phyloP scores from a whole-genome alignment of 2,888 invertebrate genomes.

The Macropis europaea region DNA sequence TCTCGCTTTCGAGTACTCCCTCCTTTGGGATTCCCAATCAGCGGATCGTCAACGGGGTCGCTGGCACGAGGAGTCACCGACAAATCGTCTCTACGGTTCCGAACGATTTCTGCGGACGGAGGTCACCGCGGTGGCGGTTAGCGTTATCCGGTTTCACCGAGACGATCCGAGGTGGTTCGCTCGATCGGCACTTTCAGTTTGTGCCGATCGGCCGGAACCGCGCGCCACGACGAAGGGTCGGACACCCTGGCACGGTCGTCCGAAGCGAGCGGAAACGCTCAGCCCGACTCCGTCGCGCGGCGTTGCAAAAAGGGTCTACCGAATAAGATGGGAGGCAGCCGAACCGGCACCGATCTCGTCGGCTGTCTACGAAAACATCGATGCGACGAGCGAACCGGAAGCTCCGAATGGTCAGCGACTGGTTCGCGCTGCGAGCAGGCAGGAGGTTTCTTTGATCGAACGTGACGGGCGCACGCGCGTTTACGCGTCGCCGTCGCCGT shows the following conservation, averaged over 20 bases:
- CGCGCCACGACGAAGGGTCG: too few relatives aligned
- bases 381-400: background rate
- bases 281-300: background rate
- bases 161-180: too few relatives aligned
- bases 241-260: background rate
- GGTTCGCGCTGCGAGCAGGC: background rate
- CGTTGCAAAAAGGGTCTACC: background rate
- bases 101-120: too few relatives aligned
- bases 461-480: constrained; percentile 2
- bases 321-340: background rate
- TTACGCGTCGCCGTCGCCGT: constrained; percentile 4
- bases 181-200: too few relatives aligned
- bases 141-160: too few relatives aligned
- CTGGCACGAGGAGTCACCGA: too few relatives aligned
- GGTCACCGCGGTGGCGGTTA: too few relatives aligned
- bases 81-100: too few relatives aligned
- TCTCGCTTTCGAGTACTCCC: too few relatives aligned
- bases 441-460: constrained; percentile 10
- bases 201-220: too few relatives aligned
- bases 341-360: background rate
- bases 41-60: too few relatives aligned
- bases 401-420: constrained; percentile 14
- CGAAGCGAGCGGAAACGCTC: background rate
- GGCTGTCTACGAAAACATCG: constrained; percentile 9
- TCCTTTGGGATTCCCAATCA: too few relatives aligned